phyloP scores from a whole-genome alignment of 2,797 vertebrate species.

The Platyrinchus mystaceus region DNA sequence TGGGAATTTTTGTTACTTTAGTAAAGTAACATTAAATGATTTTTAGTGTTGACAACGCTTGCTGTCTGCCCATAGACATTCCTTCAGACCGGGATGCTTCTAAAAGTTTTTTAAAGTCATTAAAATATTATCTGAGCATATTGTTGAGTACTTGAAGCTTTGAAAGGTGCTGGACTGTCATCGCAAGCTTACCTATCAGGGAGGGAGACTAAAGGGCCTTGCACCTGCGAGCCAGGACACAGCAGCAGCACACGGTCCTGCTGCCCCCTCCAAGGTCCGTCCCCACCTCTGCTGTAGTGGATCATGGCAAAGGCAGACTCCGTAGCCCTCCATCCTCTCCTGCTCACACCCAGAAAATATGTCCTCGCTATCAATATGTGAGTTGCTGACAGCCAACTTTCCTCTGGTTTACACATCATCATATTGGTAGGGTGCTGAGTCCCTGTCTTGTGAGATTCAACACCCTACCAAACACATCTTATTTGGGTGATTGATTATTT shows the following conservation, averaged over 20 bases:
- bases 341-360: neutral
- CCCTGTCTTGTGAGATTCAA: neutral
- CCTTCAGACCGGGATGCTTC: neutral
- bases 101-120: neutral
- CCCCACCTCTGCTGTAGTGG: accelerated
- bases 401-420: neutral
- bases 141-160: neutral
- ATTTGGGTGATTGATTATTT: neutral
- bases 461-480: neutral
- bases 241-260: accelerated
- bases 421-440: neutral
- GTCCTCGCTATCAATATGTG: neutral
- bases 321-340: neutral
- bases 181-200: neutral
- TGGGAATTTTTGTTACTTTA: neutral
- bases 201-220: neutral
- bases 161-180: conserved; percentile 13
- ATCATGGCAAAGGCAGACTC: neutral
- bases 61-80: neutral
- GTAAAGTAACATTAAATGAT: neutral
- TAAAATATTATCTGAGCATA: conserved; percentile 20
- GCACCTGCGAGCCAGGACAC: neutral
- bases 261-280: neutral
- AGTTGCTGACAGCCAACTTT: neutral
- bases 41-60: neutral